Base-by-base conservation (phyloP, 2,888 invertebrate species). In the Platynereis dumerilii region DNA sequence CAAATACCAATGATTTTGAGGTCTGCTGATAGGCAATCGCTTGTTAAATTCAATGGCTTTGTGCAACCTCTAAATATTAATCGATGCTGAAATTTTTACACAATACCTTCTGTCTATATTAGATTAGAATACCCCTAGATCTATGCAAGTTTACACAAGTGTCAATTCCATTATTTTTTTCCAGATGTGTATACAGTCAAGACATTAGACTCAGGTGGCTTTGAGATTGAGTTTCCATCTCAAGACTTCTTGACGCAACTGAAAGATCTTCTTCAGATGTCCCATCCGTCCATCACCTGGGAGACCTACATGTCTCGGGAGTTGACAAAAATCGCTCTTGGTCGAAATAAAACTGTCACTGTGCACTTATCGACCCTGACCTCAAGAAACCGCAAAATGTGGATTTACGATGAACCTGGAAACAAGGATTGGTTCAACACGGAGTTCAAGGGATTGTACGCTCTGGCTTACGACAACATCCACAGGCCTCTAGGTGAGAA, bases 371-470 rank as follows among this genome's bases (percentile, higher is more conserved):
- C 58, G 20, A 57, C 24, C 52, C 45, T 45, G 20, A 28, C n/a
- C 15, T 45, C 63, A 20, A n/a, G 48, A 20, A 22, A 45, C n/a
- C 27, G 56, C 15, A 65, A 65, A 26, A 42, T 65, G 20, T 65
- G 65, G 65, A n/a, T 65, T 3, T 65, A 56, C 20, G 60, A 60
- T 39, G 65, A 65, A 12, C 65, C 65, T 28, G 65, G 58, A 27
- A 60, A 60, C 26, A 60, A 34, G 39, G 55, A 60, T 12, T 65
- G 65, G 65, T 60, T 65, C 45, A 65, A 65, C 48, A 29, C 29
- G 17, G 60, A 65, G 29, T 65, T 65, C 48, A 29, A 55, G 22
- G 26, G 45, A 15, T 22, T 65, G 28, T 60, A 65, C 29, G 54
- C 55, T n/a, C 5, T n/a, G 55, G 65, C 56, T 10, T 65, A 60